Evolutionary conservation across 1,140 invertebrate species (phyloP), one percentile per base, ranked within the genome.

Genomic region (Metaphire vulgaris): DNA sequence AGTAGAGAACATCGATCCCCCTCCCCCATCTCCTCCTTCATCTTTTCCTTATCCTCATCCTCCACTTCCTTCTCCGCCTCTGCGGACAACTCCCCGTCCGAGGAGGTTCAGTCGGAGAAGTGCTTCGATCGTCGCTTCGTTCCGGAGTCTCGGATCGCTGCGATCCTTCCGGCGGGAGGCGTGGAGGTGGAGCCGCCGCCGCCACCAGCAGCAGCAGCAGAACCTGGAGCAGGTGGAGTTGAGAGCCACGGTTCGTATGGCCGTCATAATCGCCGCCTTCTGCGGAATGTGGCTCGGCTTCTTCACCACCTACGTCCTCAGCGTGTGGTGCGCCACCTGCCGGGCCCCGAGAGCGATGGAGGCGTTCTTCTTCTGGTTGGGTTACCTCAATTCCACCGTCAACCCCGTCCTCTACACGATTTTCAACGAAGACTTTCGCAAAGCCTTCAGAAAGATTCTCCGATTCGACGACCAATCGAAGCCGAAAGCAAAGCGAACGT

Each of bases 371-470:
- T 71, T 71, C 33, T 71, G 69, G 69, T 31, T 71, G 28, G 69
- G 69, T 21, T 71, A 71, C 33, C 33, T 71, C 30, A 71, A 71
- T 32, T 71, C 69, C 1, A 82, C 81, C 56, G 67, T 85, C 1
- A 85, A 85, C 76, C 84, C 85, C 28, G 73, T 86, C 69, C 85
- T 85, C 71, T 85, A 85, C 77, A 81, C 83, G 75, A 85, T 82
- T 74, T 85, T 85, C 78, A 86, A 85, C 69, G 79, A 83, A 33
- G 84, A 85, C 67, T 85, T 86, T 77, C 82, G 84, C 32, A 75
- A 81, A 64, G 83, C 84, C 14, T 85, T 85, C 74, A 56, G 21
- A 21, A 56, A 56, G 41, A 56, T 56, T 21, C 41, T 56, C 41
- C 6, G 41, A 6, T 56, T n/a, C n/a, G n/a, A n/a, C n/a, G n/a